phyloP scores from a whole-genome alignment of 2,888 invertebrate species.

The Erebia epiphron region DNA sequence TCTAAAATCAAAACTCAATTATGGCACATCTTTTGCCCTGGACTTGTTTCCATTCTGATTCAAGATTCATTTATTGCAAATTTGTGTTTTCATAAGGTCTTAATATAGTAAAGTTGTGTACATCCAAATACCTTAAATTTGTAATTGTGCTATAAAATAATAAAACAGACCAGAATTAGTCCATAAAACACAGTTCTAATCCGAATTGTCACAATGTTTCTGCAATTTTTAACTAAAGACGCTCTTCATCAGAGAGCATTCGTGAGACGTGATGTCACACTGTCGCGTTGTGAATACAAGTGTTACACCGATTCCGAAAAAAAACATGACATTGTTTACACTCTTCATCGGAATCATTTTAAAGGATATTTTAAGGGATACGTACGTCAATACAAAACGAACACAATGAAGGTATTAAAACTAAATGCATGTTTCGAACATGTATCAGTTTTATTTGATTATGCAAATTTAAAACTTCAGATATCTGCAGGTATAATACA shows the following conservation, averaged over 20 bases:
- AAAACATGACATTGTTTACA: constrained; percentile 64
- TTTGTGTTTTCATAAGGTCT: too few species aligned
- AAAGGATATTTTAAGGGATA: constrained; percentile 45
- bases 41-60: too few species aligned
- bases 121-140: too few species aligned
- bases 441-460: constrained; percentile 29
- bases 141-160: too few species aligned
- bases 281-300: constrained; percentile 68
- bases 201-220: constrained; percentile 2
- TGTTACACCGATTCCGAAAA: constrained; percentile 58
- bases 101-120: too few species aligned
- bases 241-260: constrained; percentile 49
- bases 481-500: constrained; percentile 5
- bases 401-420: constrained; percentile 41
- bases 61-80: too few species aligned
- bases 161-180: too few species aligned
- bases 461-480: constrained; percentile 15
- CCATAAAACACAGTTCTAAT: background rate
- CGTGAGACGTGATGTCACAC: constrained; percentile 69
- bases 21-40: too few species aligned
- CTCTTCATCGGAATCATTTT: constrained; percentile 54
- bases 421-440: constrained; percentile 33
- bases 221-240: constrained; percentile 14
- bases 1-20: too few species aligned
- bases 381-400: constrained; percentile 43